Evolutionary conservation across 2,113 vertebrate species (phyloP), one percentile per base, ranked within the genome.

Genomic region (Lepisosteus osseus): DNA sequence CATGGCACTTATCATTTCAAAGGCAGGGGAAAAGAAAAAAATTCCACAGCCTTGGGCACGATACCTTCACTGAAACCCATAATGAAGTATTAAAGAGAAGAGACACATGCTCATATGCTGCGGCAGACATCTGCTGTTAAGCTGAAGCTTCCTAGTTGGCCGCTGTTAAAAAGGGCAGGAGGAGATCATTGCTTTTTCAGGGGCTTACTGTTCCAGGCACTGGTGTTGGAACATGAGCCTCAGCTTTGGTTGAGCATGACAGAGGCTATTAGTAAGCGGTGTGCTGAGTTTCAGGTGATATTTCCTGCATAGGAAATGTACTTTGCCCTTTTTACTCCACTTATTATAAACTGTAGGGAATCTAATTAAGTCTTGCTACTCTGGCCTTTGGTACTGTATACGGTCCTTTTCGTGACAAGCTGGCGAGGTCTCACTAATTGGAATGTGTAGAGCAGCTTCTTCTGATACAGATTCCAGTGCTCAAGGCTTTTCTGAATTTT

Each of bases 271-370:
- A 67, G 40, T 15, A 12, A n/a, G 4, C 41, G 12, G 0, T 13
- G 41, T 17, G 54, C 41, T 72, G 68, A 72, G 47, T n/a, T 11
- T 73, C 17, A 61, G 56, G 55, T 47, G 11, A 7, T 59, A 72
- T 15, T 61, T 57, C 42, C 41, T 43, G 54, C 41, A 41, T 29
- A 61, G 65, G 44, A 67, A 72, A 61, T 8, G 5, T 7, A 13
- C 11, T 3, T 44, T 17, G 7, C 63, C 15, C 72, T 68, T 61
- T 56, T 15, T 62, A 6, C 56, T 44, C 47, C 45, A 6, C 42
- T 6, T 13, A 51, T 59, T 59, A 70, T 44, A 4, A 9, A 6
- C 2, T 6, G 15, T 45, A 47, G 61, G 70, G 70, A 3, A 15
- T 9, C 61, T 65, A 43, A 64, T 71, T 64, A 65, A 41, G 47